Percentiles rank a stretch among this genome's conserved stretches.
Evolutionary conservation across 2,797 vertebrate genomes (phyloP).

Genomic region (Tadarida brasiliensis): DNA sequence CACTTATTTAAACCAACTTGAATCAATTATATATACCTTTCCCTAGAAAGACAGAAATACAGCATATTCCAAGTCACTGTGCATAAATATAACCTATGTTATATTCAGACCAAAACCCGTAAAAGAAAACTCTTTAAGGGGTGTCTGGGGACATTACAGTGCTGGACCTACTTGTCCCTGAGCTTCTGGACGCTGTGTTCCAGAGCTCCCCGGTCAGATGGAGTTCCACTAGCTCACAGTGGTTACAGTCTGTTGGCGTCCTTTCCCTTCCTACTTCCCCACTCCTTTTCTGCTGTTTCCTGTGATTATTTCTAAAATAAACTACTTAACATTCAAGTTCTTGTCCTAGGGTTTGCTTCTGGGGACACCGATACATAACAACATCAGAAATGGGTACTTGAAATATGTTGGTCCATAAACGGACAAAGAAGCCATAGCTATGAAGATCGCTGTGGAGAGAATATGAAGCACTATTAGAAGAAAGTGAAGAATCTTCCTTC

Average conservation of each 20-base stretch:
- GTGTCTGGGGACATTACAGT: neutral
- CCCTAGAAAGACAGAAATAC: neutral
- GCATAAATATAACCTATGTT: neutral
- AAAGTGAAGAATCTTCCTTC: neutral
- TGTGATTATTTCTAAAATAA: slow-evolving; percentile 32
- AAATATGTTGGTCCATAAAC: neutral
- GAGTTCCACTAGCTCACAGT: neutral
- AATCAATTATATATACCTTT: neutral
- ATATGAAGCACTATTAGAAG: neutral
- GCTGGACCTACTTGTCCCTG: neutral
- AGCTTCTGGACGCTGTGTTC: neutral
- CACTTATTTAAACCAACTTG: neutral
- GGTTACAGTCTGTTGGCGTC: neutral
- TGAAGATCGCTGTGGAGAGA: neutral
- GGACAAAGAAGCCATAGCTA: neutral
- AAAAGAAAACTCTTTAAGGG: neutral
- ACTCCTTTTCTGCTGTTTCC: neutral
- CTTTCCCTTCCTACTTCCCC: neutral
- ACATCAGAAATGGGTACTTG: neutral
- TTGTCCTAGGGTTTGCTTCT: neutral
- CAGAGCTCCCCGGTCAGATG: neutral
- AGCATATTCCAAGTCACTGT: neutral
- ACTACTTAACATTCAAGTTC: neutral
- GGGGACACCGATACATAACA: neutral
- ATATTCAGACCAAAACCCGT: neutral